Conservation (phyloP, 2,797 vertebrate species). For the Artibeus jamaicensis region DNA sequence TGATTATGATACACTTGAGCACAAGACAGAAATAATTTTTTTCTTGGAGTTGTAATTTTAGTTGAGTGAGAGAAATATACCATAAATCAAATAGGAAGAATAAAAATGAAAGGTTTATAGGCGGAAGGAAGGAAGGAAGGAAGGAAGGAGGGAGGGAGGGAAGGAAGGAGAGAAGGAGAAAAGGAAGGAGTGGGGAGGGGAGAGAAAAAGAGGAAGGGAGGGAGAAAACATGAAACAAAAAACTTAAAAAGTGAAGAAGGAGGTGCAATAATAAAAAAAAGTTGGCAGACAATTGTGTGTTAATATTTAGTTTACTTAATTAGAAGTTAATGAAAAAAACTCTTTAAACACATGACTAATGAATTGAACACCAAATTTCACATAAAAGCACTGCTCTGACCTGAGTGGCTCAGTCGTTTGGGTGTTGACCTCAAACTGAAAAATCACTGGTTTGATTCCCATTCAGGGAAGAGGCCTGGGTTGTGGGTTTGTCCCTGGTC, state of each 20-base stretch:
- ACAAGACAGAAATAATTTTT: not conserved
- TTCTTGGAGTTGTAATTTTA: not conserved
- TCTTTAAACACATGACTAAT: not conserved
- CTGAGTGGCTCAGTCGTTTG: not conserved
- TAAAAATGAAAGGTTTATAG: not conserved
- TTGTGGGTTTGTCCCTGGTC: not conserved
- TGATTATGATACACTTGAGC: not conserved
- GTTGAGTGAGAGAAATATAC: not conserved
- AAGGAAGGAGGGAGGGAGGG: too few relatives aligned
- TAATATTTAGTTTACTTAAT: not conserved
- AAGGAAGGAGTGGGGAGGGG: not conserved
- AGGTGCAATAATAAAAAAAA: not conserved
- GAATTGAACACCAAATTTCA: not conserved
- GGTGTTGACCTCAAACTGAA: not conserved
- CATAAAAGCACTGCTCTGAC: not conserved
- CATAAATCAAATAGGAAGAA: not conserved
- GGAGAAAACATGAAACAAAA: not conserved
- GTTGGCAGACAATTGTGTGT: not conserved
- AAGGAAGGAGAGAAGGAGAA: rapidly evolving
- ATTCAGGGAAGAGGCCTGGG: not conserved
- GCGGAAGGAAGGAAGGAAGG: not conserved
- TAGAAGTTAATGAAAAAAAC: not conserved
- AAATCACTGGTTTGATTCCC: not conserved
- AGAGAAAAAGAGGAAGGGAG: rapidly evolving
- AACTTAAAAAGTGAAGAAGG: not conserved